phyloP scores from a whole-genome alignment of 1,140 invertebrate genomes.

The Ceratosolen fusciceps region DNA sequence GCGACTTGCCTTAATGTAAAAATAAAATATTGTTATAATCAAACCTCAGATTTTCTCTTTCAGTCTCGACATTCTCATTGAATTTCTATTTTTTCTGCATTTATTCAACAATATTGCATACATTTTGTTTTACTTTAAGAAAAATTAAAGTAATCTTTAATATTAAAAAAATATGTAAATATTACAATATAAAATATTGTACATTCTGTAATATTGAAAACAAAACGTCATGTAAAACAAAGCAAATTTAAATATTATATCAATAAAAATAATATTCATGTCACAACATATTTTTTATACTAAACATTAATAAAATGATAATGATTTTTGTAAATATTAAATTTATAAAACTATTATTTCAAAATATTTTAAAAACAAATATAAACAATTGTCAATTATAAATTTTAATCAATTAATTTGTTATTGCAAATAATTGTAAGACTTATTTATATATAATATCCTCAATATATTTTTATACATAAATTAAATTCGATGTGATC shows the following conservation, averaged over 20 bases:
- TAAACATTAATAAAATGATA: no score
- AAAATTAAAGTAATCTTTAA: slow-evolving; percentile 13
- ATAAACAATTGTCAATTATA: background rate
- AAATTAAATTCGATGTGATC: background rate
- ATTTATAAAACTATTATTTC: no score
- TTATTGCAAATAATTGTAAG: background rate
- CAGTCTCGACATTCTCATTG: slow-evolving; percentile 33
- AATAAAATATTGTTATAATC: slow-evolving; percentile 29
- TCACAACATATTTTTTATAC: no score
- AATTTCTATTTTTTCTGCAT: slow-evolving; percentile 9
- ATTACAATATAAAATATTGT: background rate
- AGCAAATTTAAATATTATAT: no score
- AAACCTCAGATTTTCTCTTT: slow-evolving; percentile 22
- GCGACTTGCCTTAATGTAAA: slow-evolving; percentile 27
- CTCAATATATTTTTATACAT: background rate
- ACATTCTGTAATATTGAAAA: background rate
- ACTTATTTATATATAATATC: background rate
- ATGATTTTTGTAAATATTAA: no score
- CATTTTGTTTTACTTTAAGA: slow-evolving; percentile 1
- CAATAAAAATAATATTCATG: no score
- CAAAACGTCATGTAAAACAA: no score
- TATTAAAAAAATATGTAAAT: background rate
- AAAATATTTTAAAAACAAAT: background rate
- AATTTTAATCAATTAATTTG: background rate
- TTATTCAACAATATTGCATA: background rate